Base-by-base conservation (phyloP, 2,797 vertebrate species). In the Xiphorhynchus erythropygius region DNA sequence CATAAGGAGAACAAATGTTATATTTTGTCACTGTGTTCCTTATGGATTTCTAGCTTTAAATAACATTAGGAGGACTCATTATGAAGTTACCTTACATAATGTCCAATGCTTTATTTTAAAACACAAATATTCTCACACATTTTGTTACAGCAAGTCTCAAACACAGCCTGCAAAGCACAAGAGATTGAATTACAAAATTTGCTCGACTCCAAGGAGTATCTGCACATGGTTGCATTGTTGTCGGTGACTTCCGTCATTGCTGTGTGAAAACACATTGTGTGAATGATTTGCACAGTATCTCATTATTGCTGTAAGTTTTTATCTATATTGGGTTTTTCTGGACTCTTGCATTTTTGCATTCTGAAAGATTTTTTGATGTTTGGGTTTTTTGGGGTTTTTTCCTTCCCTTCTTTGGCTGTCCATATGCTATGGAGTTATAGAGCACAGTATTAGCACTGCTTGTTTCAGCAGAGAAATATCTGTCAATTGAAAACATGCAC, bases 1-100 rank as follows among this genome's bases (percentile, higher is more conserved):
- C 91, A 85, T 87, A 93, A 84, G 87, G 86, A 90, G 79, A 96
- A 82, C 60, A 87, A 91, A 93, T 62, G 73, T 77, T 82, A 39
- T 82, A 79, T 94, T 95, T 93, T 46, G 94, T 77, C 75, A 65
- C 78, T 50, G 41, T 70, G 33, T 50, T 96, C 50, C 92, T 85
- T 84, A 93, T 95, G 97, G 92, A 91, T 96, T 96, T 95, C 94
- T 97, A 87, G 89, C 59, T 97, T 96, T 96, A 97, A 95, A 95
- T 94, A 91, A 85, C 94, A 77, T 68, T 80, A 93, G 78, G 69
- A 47, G 10, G 93, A 95, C 82, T 84, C 80, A 49, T 94, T 81
- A 50, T 89, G 62, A 93, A 94, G 92, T 96, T 96, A 82, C 89
- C 86, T 89, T 87, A 82, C 87, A 39, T 74, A 89, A 93, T 35